A percentile compares a stretch with the other conserved stretches of the same genome.
phyloP scores from a whole-genome alignment of 1,140 invertebrate species.

The Euwallacea similis region DNA sequence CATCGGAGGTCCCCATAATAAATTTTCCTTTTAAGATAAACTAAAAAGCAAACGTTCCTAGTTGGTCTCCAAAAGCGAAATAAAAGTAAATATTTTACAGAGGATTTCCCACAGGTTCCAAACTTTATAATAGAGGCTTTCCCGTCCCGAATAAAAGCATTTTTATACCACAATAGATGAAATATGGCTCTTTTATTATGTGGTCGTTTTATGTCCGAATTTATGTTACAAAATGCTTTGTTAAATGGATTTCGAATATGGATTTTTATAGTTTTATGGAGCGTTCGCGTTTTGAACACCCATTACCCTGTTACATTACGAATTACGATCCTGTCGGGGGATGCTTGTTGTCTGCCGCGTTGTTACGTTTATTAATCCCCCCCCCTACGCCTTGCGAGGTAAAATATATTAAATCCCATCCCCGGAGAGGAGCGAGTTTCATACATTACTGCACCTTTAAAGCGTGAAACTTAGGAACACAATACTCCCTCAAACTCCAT shows the following conservation, averaged over 20 bases:
- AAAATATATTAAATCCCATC: too few species aligned
- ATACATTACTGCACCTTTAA: too few species aligned
- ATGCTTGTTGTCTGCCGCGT: background rate
- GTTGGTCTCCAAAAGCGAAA: background rate
- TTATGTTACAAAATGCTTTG: conserved; percentile 25
- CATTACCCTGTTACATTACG: background rate
- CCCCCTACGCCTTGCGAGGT: too few species aligned
- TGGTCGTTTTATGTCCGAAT: conserved; percentile 21
- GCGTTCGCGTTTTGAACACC: background rate
- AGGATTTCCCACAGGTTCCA: conserved; percentile 12
- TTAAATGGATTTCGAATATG: conserved; percentile 22
- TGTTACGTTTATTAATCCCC: too few species aligned
- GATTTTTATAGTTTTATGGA: conserved; percentile 27
- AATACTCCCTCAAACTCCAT: background rate
- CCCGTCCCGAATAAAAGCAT: conserved; percentile 19
- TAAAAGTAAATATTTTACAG: conserved; percentile 28
- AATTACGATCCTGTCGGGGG: background rate
- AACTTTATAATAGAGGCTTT: conserved; percentile 28
- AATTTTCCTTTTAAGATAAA: conserved; percentile 9
- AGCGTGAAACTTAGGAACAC: too few species aligned
- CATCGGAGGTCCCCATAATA: background rate
- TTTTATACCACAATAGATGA: conserved; percentile 28
- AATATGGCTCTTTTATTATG: conserved; percentile 29
- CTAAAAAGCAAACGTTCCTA: conserved; percentile 3
- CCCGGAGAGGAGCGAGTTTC: too few species aligned